Conservation (phyloP, 2,888 invertebrate genomes). For the Parascotia fuliginaria region DNA sequence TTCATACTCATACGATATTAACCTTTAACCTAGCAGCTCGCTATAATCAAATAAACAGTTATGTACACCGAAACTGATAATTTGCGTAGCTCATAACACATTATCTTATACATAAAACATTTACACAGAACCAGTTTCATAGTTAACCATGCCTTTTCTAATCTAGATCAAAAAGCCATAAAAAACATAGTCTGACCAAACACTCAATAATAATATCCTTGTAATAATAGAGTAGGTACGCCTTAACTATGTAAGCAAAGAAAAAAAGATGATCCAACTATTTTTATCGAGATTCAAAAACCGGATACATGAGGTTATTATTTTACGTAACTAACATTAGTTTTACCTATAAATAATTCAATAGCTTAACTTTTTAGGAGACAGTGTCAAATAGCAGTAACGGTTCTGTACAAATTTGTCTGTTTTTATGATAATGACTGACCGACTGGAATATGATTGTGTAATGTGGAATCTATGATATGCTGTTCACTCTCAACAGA, state of each 20-base stretch:
- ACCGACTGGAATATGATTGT: no score
- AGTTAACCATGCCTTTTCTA: constrained; percentile 7
- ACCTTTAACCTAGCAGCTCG: no score
- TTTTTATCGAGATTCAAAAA: constrained; percentile 53
- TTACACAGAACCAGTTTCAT: neutral
- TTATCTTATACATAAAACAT: no score
- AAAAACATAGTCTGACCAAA: constrained; percentile 26
- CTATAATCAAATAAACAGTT: no score
- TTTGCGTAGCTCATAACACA: no score
- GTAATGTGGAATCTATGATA: no score
- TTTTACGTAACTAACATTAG: constrained; percentile 54
- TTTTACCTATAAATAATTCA: constrained; percentile 60
- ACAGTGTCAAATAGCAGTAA: neutral
- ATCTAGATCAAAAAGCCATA: constrained; percentile 7
- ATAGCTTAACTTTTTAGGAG: constrained; percentile 27
- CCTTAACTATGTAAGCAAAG: constrained; percentile 35
- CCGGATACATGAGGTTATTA: constrained; percentile 56
- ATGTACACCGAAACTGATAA: no score
- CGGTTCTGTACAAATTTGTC: neutral
- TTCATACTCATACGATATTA: no score
- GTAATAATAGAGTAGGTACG: constrained; percentile 39
- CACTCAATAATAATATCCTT: constrained; percentile 30
- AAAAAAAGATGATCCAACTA: constrained; percentile 36
- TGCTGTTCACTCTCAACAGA: no score
- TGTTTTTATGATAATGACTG: no score